Base-by-base conservation (phyloP, 53 echinoderm and acorn worm species). In the Luidia sarsii region DNA sequence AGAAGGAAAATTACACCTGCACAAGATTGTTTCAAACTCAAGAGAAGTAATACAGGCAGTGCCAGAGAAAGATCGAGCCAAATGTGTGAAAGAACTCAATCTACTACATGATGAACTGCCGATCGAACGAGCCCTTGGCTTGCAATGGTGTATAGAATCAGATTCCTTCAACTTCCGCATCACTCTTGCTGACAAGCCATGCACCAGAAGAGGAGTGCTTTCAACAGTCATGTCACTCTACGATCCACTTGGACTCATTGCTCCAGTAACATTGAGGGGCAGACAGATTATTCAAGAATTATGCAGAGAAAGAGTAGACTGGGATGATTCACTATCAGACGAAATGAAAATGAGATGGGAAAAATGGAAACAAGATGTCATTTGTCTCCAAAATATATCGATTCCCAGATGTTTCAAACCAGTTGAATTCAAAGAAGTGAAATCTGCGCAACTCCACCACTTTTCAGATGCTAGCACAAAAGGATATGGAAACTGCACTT, bases 401-500 rank as follows among this genome's bases (percentile, higher is more conserved):
- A 79, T 80, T 11, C 35, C 80, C 28, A 45, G 85, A 66, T 81
- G 85, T 61, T 80, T 64, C 66, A 80, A 71, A 63, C 77, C 89
- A 55, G 33, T 18, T 14, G 46, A 64, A 54, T 82, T 82, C 36
- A 73, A 54, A 22, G 37, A 69, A 18, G 55, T 89, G 4, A 32
- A 65, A 29, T 13, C 64, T 2, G 36, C 48, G 24, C 53, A 89
- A 53, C 36, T 85, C 10, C 89, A 85, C 50, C 79, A 88, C 69
- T 57, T 88, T 46, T 67, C 80, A 11, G 92, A 91, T 50, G 91
- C 83, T 7, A 92, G 84, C 63, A 67, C 25, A n/a, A 33, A 4
- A 6, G 85, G 85, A 30, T 92, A 88, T 48, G 92, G 92, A 22
- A 73, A 88, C 50, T 92, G 92, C 43, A 70, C 85, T n/a, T 92